phyloP scores from a whole-genome alignment of 2,888 invertebrate species.

The Pollenia labialis region DNA sequence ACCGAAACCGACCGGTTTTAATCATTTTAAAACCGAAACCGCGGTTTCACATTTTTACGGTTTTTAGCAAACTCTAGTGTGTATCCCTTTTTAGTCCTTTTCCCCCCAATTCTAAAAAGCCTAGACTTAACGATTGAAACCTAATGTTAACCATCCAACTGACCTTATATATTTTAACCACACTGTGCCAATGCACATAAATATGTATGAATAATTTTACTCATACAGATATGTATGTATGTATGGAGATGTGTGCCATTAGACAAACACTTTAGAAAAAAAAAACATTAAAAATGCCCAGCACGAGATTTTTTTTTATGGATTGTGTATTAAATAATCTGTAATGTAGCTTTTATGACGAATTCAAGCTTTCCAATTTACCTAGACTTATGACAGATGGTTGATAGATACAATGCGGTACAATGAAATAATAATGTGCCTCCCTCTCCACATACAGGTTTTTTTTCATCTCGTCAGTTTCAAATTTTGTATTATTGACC shows the following conservation, averaged over 20 bases:
- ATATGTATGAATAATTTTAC: background rate
- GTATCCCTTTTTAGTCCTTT: too few relatives aligned
- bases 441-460: background rate
- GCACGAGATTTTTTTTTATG: slow-evolving; percentile 9
- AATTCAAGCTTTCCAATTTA: slow-evolving; percentile 8
- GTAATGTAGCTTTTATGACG: background rate
- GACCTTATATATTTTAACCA: background rate
- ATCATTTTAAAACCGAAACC: too few relatives aligned
- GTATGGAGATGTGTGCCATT: slow-evolving; percentile 21
- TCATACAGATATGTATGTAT: background rate
- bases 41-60: too few relatives aligned
- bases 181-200: background rate
- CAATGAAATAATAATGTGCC: slow-evolving; percentile 18
- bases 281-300: slow-evolving; percentile 42
- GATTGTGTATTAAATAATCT: slow-evolving; percentile 35
- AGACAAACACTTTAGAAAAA: slow-evolving; percentile 4
- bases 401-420: slow-evolving; percentile 17
- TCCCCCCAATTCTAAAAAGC: too few relatives aligned
- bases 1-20: too few relatives aligned
- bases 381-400: slow-evolving; percentile 6
- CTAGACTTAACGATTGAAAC: too few relatives aligned
- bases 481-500: slow-evolving; percentile 63
- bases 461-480: background rate
- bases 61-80: too few relatives aligned
- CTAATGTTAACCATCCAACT: background rate